Evolutionary conservation across 1,140 invertebrate genomes (phyloP), one percentile per base, ranked within the genome.

Genomic region (Trissolcus basalis): DNA sequence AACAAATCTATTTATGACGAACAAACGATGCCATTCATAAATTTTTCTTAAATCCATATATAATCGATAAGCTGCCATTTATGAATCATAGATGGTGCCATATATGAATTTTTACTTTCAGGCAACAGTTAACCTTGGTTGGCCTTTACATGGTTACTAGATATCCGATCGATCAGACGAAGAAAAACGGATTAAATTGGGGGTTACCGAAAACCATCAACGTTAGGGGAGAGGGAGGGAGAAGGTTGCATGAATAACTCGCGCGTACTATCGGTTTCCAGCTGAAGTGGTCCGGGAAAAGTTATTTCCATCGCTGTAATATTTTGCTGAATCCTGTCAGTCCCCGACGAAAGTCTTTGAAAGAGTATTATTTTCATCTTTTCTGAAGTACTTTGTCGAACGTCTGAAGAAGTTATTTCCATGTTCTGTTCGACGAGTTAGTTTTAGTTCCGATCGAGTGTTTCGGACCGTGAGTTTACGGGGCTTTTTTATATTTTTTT

Each of bases 351-450:
- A 64, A 64, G 51, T 68, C 71, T 68, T 60, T 63, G 51, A 53
- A 68, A 63, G 64, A 75, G 72, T 64, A 75, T 75, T 68, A 75
- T 75, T 75, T 67, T 45, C 63, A 67, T 68, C 64, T 75, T 69
- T 59, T 53, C 63, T 63, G 2, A 51, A 75, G 56, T 55, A 65
- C 60, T 73, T 50, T 16, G 27, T 50, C 33, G 10, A 50, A 33
- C 33, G 39, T 45, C 59, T 61, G 43, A 15, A 50, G 36, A 4
- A 73, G 60, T 55, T 73, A 73, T 65, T 65, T 73, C 61, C 49
- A 65, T 60, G 33, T 13, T 19, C 11, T 53, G 44, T 63, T 10
- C n/a, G 44, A 41, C 13, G 13, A 7, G 14, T 61, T 65, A 4
- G n/a, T 48, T 64, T 43, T 55, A 48, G 12, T 39, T 39, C n/a